phyloP scores from a whole-genome alignment of 2,888 invertebrate species.

The Stenodera caucasica region DNA sequence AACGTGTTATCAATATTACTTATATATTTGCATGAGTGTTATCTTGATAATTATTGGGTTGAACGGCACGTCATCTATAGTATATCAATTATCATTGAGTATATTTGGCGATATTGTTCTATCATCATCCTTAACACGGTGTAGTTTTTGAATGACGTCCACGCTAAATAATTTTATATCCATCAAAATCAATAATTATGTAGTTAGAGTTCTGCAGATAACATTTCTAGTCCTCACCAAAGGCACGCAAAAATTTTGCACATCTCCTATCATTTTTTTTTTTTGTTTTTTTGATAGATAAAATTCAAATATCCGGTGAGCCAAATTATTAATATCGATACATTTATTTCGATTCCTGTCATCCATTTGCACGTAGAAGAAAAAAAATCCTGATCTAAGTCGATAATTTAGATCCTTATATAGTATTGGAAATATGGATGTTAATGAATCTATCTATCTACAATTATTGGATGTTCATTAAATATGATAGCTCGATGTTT shows the following conservation, averaged over 20 bases:
- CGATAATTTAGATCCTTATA: no score
- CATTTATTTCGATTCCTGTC: conserved; percentile 21
- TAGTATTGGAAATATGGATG: no score
- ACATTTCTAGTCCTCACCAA: conserved; percentile 22
- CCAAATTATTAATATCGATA: conserved; percentile 29
- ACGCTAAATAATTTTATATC: neutral
- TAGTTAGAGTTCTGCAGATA: conserved; percentile 12
- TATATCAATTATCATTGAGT: neutral
- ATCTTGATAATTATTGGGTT: conserved; percentile 12
- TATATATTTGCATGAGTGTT: conserved; percentile 20
- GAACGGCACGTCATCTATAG: conserved; percentile 17
- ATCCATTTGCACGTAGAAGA: conserved; percentile 21
- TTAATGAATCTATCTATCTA: neutral
- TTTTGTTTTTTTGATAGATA: conserved; percentile 11
- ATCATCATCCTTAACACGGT: neutral
- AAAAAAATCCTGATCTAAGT: no score
- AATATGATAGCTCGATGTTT: neutral
- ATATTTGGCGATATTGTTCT: neutral
- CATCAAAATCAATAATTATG: neutral
- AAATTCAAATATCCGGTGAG: no score
- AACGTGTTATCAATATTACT: no score
- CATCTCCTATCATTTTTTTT: conserved; percentile 23
- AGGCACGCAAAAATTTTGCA: conserved; percentile 28
- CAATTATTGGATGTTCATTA: neutral
- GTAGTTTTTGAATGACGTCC: neutral